A percentile compares a stretch with the other conserved stretches of the same genome.
phyloP scores from a whole-genome alignment of 2,888 invertebrate genomes.

The Hofmannophila pseudospretella region DNA sequence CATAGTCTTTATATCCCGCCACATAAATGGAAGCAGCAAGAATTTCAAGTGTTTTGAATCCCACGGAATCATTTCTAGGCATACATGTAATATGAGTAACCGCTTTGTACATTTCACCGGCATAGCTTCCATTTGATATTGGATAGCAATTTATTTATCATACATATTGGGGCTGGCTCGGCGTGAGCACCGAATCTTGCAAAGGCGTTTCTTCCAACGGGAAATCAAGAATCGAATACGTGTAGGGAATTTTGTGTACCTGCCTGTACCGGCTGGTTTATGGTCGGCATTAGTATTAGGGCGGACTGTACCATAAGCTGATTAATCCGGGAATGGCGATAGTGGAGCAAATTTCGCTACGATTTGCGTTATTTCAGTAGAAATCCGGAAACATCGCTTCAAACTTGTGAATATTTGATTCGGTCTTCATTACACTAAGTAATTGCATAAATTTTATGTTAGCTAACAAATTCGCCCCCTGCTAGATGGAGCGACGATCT shows the following conservation, averaged over 20 bases:
- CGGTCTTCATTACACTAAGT: too few species aligned
- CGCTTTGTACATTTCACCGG: constrained; percentile 70
- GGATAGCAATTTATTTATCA: constrained; percentile 79
- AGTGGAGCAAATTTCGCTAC: neutral
- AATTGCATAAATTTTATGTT: too few species aligned
- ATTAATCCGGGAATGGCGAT: neutral
- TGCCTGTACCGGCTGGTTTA: constrained; percentile 42
- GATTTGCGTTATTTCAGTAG: too few species aligned
- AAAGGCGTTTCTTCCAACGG: constrained; percentile 56
- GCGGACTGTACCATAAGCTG: neutral
- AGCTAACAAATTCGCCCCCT: too few species aligned
- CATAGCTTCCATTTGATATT: constrained; percentile 74
- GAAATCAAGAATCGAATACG: constrained; percentile 70
- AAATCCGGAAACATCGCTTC: too few species aligned
- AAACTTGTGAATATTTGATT: too few species aligned
- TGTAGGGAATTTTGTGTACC: constrained; percentile 56
- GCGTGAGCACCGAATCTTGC: constrained; percentile 56
- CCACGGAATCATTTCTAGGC: constrained; percentile 22
- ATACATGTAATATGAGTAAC: constrained; percentile 52
- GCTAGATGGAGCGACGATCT: too few species aligned
- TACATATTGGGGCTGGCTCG: constrained; percentile 70
- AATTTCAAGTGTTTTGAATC: too few species aligned
- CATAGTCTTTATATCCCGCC: neutral
- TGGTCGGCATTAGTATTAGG: constrained; percentile 20
- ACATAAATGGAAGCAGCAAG: too few species aligned